phyloP scores from a whole-genome alignment of 2,113 vertebrate species.

The Melanotaenia duboulayi region DNA sequence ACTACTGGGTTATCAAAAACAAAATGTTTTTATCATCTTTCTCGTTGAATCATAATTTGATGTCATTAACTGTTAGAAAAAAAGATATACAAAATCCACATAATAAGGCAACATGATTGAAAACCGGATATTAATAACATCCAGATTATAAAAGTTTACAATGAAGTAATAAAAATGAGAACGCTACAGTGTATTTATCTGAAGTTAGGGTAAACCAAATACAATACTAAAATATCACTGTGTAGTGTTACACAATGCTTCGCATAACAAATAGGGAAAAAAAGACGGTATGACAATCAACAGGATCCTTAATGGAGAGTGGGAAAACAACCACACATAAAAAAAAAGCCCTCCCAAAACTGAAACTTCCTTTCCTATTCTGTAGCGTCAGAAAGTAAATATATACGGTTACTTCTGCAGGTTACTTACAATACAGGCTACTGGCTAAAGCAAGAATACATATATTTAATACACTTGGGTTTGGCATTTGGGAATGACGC shows the following conservation, averaged over 20 bases:
- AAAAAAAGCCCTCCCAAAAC: no score
- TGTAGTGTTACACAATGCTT: conserved; percentile 57
- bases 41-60: background rate
- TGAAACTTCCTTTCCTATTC: conserved; percentile 10
- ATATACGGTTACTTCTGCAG: conserved; percentile 35
- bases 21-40: no score
- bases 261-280: conserved; percentile 19
- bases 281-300: conserved; percentile 25
- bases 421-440: conserved; percentile 52
- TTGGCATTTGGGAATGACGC: conserved; percentile 24
- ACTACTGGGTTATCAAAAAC: no score
- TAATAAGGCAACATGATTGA: conserved; percentile 32
- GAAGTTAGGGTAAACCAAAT: conserved; percentile 40
- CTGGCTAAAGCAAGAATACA: conserved; percentile 51
- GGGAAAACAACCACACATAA: no score
- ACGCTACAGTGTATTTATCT: conserved; percentile 23
- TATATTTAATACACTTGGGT: conserved; percentile 12
- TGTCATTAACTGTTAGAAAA: background rate
- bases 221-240: conserved; percentile 31
- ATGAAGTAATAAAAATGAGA: conserved; percentile 22
- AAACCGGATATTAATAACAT: conserved; percentile 22
- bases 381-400: conserved; percentile 35
- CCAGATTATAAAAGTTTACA: conserved; percentile 34
- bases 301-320: background rate
- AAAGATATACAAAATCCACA: conserved; percentile 8